Conservation (phyloP, 2,797 vertebrate species). For the Buceros bicornis region DNA sequence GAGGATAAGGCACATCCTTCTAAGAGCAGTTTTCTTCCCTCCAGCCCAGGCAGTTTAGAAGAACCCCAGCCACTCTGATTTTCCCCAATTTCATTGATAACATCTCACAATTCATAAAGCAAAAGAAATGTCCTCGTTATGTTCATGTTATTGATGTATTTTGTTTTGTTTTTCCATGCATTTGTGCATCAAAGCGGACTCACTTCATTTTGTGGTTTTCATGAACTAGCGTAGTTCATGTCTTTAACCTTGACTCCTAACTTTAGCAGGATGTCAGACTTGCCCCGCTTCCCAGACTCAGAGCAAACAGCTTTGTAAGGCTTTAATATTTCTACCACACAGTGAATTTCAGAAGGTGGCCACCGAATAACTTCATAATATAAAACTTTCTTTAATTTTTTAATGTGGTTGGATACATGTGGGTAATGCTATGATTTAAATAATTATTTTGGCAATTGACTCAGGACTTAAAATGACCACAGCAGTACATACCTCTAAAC, state of each 20-base stretch:
- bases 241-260: not conserved
- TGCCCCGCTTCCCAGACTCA: accelerated
- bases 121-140: not conserved
- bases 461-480: not conserved
- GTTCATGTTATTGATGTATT: not conserved
- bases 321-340: not conserved
- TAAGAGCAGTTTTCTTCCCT: not conserved
- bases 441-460: not conserved
- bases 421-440: not conserved
- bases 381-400: not conserved
- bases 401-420: not conserved
- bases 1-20: not conserved
- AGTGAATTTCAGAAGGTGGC: not conserved
- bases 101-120: not conserved
- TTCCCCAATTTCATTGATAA: not conserved
- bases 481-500: not conserved
- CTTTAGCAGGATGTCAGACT: not conserved
- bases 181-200: not conserved
- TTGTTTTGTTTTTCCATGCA: not conserved
- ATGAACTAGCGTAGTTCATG: not conserved
- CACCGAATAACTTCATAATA: not conserved
- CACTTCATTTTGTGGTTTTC: not conserved
- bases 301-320: not conserved
- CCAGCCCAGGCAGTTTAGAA: not conserved
- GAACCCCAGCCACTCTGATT: not conserved